Percentiles rank a stretch among this genome's conserved stretches.
Evolutionary conservation across 2,888 invertebrate species (phyloP).

Genomic region (Drosophila subquinaria): DNA sequence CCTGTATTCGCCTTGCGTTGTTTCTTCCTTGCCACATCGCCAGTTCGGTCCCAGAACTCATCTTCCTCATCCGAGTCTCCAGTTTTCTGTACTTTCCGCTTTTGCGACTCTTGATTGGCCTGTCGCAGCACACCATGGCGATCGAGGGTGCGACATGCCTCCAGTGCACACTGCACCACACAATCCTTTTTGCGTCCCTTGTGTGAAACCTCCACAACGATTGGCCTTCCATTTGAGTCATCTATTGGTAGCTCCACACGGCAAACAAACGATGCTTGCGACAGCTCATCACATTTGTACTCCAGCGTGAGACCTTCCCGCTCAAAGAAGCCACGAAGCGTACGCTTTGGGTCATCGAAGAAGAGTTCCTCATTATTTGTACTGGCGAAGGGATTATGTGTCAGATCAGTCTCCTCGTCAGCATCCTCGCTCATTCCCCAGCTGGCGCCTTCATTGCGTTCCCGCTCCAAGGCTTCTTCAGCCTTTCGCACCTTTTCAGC

Average conservation of each 20-base stretch:
- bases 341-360: slow-evolving; percentile 97
- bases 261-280: slow-evolving; percentile 94
- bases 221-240: slow-evolving; percentile 90
- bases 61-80: slow-evolving; percentile 97
- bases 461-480: slow-evolving; percentile 85
- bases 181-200: slow-evolving; percentile 98
- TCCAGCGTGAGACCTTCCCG: slow-evolving; percentile 94
- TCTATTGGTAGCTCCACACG: slow-evolving; percentile 94
- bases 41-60: slow-evolving; percentile 97
- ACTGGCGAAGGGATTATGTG: slow-evolving; percentile 93
- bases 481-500: slow-evolving; percentile 87
- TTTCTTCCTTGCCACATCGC: slow-evolving; percentile 95
- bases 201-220: slow-evolving; percentile 94
- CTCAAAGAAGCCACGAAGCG: slow-evolving; percentile 96
- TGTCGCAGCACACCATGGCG: slow-evolving; percentile 93
- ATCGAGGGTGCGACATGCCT: slow-evolving; percentile 97
- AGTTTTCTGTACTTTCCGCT: slow-evolving; percentile 92
- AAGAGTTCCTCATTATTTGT: slow-evolving; percentile 95
- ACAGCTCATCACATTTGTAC: slow-evolving; percentile 95
- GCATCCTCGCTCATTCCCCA: slow-evolving; percentile 98
- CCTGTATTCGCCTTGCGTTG: slow-evolving; percentile 87
- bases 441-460: slow-evolving; percentile 90
- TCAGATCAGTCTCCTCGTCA: slow-evolving; percentile 92
- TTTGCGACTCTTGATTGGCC: slow-evolving; percentile 94
- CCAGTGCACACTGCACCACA: slow-evolving; percentile 96